A percentile compares a stretch with the other conserved stretches of the same genome.
Conservation (phyloP, 1,140 invertebrate species). For the Monochamus saltuarius region DNA sequence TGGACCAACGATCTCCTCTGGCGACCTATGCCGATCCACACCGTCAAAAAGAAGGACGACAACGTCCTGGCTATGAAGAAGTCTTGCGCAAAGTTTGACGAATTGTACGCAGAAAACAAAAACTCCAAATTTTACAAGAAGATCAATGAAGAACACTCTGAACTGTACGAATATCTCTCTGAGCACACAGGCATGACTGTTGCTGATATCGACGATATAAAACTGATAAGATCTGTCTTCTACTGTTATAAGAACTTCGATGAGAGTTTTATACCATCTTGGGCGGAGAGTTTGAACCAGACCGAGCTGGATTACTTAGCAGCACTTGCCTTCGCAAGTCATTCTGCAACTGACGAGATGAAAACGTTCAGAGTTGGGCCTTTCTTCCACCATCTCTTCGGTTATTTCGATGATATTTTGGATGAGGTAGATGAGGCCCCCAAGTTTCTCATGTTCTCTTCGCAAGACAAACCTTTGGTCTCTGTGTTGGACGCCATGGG, state of each 20-base stretch:
- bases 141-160: conserved; percentile 58
- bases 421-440: conserved; percentile 36
- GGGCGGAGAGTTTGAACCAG: conserved; percentile 59
- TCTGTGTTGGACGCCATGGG: conserved; percentile 72
- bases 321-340: conserved; percentile 54
- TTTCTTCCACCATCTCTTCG: conserved; percentile 51
- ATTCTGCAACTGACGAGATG: conserved; percentile 56
- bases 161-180: conserved; percentile 63
- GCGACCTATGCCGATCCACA: conserved; percentile 89
- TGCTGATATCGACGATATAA: conserved; percentile 54
- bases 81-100: conserved; percentile 63
- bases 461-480: conserved; percentile 80
- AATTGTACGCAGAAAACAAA: conserved; percentile 57
- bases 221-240: conserved; percentile 66
- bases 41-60: conserved; percentile 65
- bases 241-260: conserved; percentile 71
- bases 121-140: conserved; percentile 56
- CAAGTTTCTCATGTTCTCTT: conserved; percentile 74
- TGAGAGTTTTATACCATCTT: conserved; percentile 63
- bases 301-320: conserved; percentile 20
- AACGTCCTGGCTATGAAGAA: conserved; percentile 59
- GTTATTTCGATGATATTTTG: conserved; percentile 3
- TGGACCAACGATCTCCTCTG: conserved; percentile 74
- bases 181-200: conserved; percentile 60
- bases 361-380: conserved; percentile 60